Base-by-base conservation (phyloP, 2,113 vertebrate genomes). In the Bostrychus sinensis region DNA sequence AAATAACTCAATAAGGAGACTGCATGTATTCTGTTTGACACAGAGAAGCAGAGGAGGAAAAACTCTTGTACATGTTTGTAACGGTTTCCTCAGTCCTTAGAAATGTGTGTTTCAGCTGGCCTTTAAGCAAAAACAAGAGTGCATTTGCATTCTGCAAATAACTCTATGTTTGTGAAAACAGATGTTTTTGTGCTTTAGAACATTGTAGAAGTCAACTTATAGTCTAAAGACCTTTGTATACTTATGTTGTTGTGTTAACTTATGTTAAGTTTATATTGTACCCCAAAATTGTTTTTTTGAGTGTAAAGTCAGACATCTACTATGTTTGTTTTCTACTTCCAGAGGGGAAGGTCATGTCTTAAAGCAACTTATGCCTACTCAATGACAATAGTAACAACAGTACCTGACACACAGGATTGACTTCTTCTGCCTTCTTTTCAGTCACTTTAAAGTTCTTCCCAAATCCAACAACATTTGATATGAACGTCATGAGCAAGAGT, bases 331-430 rank as follows among this genome's bases (percentile, higher is more conserved):
- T 62, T 66, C 19, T 12, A 19, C 26, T 43, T 8, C 6, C 20
- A n/a, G 42, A 4, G 7, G 28, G 38, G 11, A 76, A 82, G 74
- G 68, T 79, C 61, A 68, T 56, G 42, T 60, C 22, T 41, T 30
- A 66, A 62, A 69, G 57, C 9, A 63, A 54, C 34, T 45, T 62
- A 54, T 3, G 34, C 36, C 38, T 54, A 25, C 26, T 64, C 5
- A 66, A 66, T 83, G 54, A 70, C 17, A 68, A 53, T 12, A 46
- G 43, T 7, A 48, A 48, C 13, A 25, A 25, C 32, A 34, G 12
- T 86, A 82, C 84, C 82, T 75, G 53, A 45, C 57, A 58, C 10
- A 66, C n/a, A 66, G 67, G 10, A 53, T 14, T 32, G 8, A 28
- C 19, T 38, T 70, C 51, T 54, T 71, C 57, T 61, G 20, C 58